Conservation (phyloP, 2,888 invertebrate genomes). For the Yponomeuta plumbellus region DNA sequence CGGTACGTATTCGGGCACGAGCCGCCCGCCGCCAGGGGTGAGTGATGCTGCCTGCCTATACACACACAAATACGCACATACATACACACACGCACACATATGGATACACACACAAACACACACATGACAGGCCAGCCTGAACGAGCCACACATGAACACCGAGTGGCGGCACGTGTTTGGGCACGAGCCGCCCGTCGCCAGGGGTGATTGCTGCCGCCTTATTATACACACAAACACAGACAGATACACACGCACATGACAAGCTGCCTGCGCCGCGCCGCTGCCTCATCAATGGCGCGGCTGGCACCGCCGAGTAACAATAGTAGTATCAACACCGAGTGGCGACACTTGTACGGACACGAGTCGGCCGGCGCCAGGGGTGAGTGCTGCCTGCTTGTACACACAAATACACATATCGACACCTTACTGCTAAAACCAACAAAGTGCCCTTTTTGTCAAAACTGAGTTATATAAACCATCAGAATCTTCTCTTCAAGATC, state of each 20-base stretch:
- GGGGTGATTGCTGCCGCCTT: background rate
- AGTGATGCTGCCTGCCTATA: background rate
- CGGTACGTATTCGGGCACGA: constrained; percentile 87
- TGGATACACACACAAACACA: too few relatives aligned
- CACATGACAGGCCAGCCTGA: constrained; percentile 25
- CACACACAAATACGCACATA: too few relatives aligned
- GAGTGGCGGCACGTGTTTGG: constrained; percentile 95
- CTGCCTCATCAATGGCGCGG: constrained; percentile 49
- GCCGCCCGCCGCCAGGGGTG: background rate
- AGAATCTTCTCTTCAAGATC: too few relatives aligned
- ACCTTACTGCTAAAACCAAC: too few relatives aligned
- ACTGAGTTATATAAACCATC: too few relatives aligned
- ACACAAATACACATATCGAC: background rate
- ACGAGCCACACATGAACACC: constrained; percentile 81
- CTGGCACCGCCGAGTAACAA: too few relatives aligned
- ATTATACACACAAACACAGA: background rate
- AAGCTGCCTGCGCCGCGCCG: constrained; percentile 14
- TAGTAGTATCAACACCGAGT: constrained; percentile 88
- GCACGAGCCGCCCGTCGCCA: constrained; percentile 33
- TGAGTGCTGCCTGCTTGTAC: background rate
- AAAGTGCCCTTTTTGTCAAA: too few relatives aligned
- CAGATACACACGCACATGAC: too few relatives aligned
- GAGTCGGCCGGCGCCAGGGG: constrained; percentile 25
- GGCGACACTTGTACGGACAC: constrained; percentile 90
- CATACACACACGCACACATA: too few relatives aligned